These are phyloP conservation scores for Girardia tigrina DNA, from an alignment of 2,888 invertebrate species.

Conservation along the genomic window DNA sequence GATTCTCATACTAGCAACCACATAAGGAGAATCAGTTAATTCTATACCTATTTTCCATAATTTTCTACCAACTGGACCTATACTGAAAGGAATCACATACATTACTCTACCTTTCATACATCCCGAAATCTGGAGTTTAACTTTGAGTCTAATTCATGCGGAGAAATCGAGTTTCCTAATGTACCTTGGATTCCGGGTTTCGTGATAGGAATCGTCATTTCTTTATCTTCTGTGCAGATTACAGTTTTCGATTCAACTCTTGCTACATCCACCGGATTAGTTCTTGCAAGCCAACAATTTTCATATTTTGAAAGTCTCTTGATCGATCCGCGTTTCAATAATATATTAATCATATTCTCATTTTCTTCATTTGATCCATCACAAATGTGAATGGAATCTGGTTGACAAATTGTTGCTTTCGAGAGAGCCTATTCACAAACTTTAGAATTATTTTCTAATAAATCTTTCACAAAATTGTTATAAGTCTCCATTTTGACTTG, in stretches of 20 bases:
- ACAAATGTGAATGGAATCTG: too few species aligned
- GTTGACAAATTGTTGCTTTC: too few species aligned
- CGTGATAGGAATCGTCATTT: constrained; percentile 38
- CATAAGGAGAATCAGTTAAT: constrained; percentile 41
- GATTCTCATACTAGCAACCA: constrained; percentile 41
- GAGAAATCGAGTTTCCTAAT: constrained; percentile 40
- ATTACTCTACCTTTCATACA: constrained; percentile 41
- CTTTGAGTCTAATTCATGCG: constrained; percentile 38
- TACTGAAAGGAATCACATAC: constrained; percentile 42
- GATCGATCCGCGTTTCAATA: background rate
- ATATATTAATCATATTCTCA: background rate
- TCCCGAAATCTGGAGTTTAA: constrained; percentile 39
- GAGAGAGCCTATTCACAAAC: too few species aligned
- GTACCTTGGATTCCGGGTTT: constrained; percentile 39
- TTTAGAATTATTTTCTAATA: too few species aligned
- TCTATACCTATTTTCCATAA: constrained; percentile 41
- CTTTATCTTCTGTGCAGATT: constrained; percentile 39
- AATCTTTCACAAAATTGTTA: too few species aligned
- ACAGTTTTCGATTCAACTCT: constrained; percentile 41
- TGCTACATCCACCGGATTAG: constrained; percentile 41
- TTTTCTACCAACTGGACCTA: constrained; percentile 41
- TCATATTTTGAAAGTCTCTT: constrained; percentile 31
- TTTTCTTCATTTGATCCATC: too few species aligned
- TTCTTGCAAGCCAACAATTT: constrained; percentile 39
- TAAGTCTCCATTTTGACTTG: too few species aligned